Evolutionary conservation across 35 echinoderm and acorn worm species (phyloP).

Genomic region (Stichopus chloronotus): DNA sequence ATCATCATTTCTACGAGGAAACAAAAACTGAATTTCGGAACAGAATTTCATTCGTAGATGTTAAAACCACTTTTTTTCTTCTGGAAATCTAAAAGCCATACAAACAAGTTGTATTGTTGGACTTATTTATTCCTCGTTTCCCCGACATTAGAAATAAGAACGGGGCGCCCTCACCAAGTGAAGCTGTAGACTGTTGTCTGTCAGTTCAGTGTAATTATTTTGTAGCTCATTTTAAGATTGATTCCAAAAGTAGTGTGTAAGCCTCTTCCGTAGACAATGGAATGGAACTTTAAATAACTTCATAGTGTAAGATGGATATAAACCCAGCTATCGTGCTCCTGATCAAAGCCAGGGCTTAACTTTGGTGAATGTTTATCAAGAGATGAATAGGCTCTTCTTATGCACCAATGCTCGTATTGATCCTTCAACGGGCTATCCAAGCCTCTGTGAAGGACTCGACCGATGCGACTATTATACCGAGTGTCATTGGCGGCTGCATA

Average conservation of each 20-base stretch:
- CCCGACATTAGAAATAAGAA: too few relatives aligned
- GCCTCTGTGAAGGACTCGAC: neutral
- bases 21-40: too few relatives aligned
- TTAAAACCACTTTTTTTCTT: too few relatives aligned
- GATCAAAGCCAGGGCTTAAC: slow-evolving; percentile 13
- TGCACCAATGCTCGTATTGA: slow-evolving; percentile 38
- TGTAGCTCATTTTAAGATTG: neutral
- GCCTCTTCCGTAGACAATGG: neutral
- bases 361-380: slow-evolving; percentile 14
- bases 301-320: neutral
- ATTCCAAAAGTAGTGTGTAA: neutral
- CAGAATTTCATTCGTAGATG: too few relatives aligned
- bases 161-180: too few relatives aligned
- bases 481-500: neutral
- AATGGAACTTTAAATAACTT: neutral
- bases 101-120: too few relatives aligned
- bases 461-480: neutral
- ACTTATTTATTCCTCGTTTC: too few relatives aligned
- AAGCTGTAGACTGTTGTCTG: too few relatives aligned
- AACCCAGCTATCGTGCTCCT: neutral
- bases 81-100: too few relatives aligned
- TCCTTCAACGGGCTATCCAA: neutral
- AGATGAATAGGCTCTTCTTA: slow-evolving; percentile 20
- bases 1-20: too few relatives aligned
- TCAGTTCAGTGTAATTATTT: too few relatives aligned